These are phyloP conservation scores for Myrmophylax atrothorax DNA, from an alignment of 2,113 vertebrate species.

Conservation along the genomic window DNA sequence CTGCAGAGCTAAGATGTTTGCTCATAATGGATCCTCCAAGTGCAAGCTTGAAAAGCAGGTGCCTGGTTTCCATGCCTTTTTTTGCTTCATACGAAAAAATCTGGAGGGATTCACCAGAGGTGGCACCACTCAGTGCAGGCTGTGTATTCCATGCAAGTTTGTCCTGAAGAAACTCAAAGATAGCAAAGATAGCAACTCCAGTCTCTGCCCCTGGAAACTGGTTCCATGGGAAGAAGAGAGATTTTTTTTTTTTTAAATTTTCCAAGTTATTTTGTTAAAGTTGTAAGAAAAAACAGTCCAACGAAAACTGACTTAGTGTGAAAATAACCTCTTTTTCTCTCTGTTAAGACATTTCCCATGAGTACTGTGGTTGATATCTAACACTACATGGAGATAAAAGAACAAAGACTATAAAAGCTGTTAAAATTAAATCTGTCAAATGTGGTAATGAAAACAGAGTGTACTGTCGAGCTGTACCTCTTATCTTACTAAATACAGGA, in stretches of 20 bases:
- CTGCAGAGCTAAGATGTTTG: not conserved
- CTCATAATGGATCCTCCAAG: not conserved
- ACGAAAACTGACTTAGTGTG: not conserved
- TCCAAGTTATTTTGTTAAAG: not conserved
- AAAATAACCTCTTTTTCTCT: not conserved
- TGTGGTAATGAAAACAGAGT: slow-evolving; percentile 18
- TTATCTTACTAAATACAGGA: slow-evolving; percentile 20
- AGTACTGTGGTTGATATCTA: not conserved
- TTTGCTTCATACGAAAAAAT: not conserved
- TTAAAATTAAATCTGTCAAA: slow-evolving; percentile 36
- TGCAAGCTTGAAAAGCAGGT: not conserved
- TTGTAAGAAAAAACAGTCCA: not conserved
- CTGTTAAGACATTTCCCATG: not conserved
- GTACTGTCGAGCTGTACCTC: not conserved
- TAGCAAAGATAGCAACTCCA: not conserved
- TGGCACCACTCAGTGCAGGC: not conserved
- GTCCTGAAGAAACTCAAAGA: not conserved
- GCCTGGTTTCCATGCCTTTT: not conserved
- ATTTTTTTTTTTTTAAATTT: not conserved
- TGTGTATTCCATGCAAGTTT: not conserved
- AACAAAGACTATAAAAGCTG: slow-evolving; percentile 41
- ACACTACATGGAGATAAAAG: slow-evolving; percentile 15
- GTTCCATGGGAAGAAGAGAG: not conserved
- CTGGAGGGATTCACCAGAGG: not conserved
- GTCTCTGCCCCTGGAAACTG: not conserved